These are phyloP conservation scores for Denticeps clupeoides DNA, from an alignment of 2,797 vertebrate species.

Conservation along the genomic window DNA sequence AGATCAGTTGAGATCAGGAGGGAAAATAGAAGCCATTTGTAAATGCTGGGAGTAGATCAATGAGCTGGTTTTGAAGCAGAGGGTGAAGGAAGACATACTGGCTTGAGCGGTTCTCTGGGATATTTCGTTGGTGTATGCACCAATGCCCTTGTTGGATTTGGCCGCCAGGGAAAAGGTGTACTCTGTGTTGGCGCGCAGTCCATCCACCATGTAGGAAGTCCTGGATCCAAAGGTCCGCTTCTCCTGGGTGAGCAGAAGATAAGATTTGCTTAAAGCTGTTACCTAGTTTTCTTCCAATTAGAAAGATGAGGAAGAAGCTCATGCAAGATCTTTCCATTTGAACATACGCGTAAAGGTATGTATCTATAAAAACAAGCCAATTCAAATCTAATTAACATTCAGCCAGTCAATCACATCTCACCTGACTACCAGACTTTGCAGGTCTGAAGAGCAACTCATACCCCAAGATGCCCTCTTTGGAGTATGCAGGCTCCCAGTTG, in stretches of 20 bases:
- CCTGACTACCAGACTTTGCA: slow-evolving; percentile 74
- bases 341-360: too few relatives aligned
- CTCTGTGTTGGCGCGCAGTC: slow-evolving; percentile 88
- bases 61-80: slow-evolving; percentile 10
- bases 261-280: not conserved
- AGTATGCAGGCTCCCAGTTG: slow-evolving; percentile 79
- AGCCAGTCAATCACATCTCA: slow-evolving; percentile 50
- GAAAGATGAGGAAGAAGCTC: too few relatives aligned
- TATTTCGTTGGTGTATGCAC: slow-evolving; percentile 87
- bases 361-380: too few relatives aligned
- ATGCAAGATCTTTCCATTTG: too few relatives aligned
- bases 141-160: slow-evolving; percentile 86
- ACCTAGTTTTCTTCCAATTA: too few relatives aligned
- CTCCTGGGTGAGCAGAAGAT: slow-evolving; percentile 52
- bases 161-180: slow-evolving; percentile 93
- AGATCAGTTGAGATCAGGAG: slow-evolving; percentile 1
- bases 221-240: slow-evolving; percentile 78
- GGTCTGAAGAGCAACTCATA: slow-evolving; percentile 90
- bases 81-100: slow-evolving; percentile 71
- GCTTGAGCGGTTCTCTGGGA: slow-evolving; percentile 91
- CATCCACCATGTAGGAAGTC: slow-evolving; percentile 74
- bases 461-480: slow-evolving; percentile 84
- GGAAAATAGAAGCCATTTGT: not conserved
- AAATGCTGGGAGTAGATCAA: not conserved
- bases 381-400: too few relatives aligned